Evolutionary conservation across 2,113 vertebrate species (phyloP), one percentile per base, ranked within the genome.

Genomic region (Coptodon bakossiorum): DNA sequence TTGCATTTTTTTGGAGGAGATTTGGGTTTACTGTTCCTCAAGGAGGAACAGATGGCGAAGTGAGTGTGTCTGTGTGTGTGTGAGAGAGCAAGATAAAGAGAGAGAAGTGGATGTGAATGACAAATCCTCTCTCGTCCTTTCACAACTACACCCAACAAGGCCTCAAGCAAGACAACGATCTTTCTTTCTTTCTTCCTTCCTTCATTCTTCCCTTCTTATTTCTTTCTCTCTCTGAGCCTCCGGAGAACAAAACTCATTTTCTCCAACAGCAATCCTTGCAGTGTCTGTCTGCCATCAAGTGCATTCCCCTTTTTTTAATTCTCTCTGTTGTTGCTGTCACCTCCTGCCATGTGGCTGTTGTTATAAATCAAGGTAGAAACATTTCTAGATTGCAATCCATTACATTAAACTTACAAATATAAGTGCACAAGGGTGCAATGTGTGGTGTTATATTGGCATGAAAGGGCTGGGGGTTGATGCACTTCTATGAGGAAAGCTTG

Each of bases 221-320:
- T n/a, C 22, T 50, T 4, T 68, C 16, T 61, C 6, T 83, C 52
- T 52, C 24, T 22, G 17, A 73, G 50, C 84, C 89, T 84, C 87
- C 61, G 29, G 88, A 92, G 90, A 90, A 90, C 82, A 90, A 91
- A 93, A 93, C 84, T 91, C 45, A 94, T 94, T 94, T 94, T 91
- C 90, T 95, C 84, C 84, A 85, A 87, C 85, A 89, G 90, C 87
- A 87, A 81, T 81, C 78, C 76, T 86, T 86, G 40, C 61, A 84
- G 87, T 80, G 7, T 84, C 56, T 29, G 45, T 83, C 80, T 88
- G 82, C 66, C 68, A 80, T 66, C 22, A 24, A 81, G 84, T 84
- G 45, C 50, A 31, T 14, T 79, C 11, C 71, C 83, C 6, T 29
- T 80, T 29, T 43, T 36, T 78, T 5, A 4, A 4, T 48, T 78